These are phyloP conservation scores for Clarias fuscus DNA, from an alignment of 2,797 vertebrate genomes.

Conservation along the genomic window DNA sequence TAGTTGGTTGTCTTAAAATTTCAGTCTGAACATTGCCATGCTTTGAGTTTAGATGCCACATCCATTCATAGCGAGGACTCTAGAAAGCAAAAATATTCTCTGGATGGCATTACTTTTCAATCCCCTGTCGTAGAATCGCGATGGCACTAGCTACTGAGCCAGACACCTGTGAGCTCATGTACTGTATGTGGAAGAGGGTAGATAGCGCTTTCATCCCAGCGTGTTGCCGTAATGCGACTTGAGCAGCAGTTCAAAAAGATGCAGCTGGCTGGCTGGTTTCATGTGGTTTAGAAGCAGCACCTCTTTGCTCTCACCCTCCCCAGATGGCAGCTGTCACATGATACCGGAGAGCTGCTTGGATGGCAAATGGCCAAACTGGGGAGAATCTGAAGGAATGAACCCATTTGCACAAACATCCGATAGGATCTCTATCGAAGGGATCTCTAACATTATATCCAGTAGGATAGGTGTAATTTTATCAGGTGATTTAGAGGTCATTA, in stretches of 20 bases:
- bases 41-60: not conserved
- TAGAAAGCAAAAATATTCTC: not conserved
- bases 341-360: not conserved
- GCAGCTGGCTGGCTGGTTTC: not conserved
- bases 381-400: not conserved
- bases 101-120: not conserved
- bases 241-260: conserved; percentile 1
- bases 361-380: not conserved
- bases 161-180: not conserved
- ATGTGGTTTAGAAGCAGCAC: not conserved
- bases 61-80: not conserved
- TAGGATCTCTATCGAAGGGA: not conserved
- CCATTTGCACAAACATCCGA: not conserved
- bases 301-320: not conserved
- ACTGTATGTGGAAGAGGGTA: not conserved
- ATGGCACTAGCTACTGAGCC: not conserved
- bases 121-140: not conserved
- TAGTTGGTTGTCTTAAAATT: not conserved
- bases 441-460: not conserved
- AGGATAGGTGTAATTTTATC: not conserved
- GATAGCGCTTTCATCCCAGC: not conserved
- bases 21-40: not conserved
- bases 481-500: not conserved
- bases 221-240: not conserved
- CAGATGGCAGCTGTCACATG: not conserved